Evolutionary conservation across 2,797 vertebrate genomes (phyloP).

Genomic region (Peromyscus nudipes): DNA sequence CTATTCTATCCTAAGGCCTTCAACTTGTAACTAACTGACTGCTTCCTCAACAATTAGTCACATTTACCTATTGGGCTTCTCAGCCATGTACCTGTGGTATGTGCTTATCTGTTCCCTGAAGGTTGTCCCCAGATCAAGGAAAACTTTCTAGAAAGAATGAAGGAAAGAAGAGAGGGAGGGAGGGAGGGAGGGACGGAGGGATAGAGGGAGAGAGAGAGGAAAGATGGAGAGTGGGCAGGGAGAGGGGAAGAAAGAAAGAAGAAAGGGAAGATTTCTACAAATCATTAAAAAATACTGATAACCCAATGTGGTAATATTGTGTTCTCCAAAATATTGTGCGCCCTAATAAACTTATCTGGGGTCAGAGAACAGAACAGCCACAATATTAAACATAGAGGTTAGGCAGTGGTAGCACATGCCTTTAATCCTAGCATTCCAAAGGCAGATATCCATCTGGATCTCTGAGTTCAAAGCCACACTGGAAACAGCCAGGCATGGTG

Average conservation of each 20-base stretch:
- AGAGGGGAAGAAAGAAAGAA: background rate
- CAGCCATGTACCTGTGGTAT: background rate
- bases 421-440: no score
- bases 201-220: background rate
- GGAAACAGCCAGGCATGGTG: no score
- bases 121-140: slow-evolving; percentile 58
- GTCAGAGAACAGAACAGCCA: no score
- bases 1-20: background rate
- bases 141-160: slow-evolving; percentile 29
- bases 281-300: slow-evolving; percentile 7
- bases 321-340: no score
- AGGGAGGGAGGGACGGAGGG: background rate
- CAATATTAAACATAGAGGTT: no score
- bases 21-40: background rate
- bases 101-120: slow-evolving; percentile 6
- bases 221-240: background rate
- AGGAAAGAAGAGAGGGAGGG: background rate
- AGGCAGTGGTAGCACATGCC: no score
- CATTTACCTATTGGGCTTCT: background rate
- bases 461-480: no score
- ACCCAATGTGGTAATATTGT: no score
- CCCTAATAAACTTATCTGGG: no score
- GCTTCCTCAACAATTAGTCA: background rate
- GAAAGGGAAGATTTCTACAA: slow-evolving; percentile 24
- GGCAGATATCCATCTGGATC: no score